Evolutionary conservation across 1,140 invertebrate species (phyloP), one percentile per base, ranked within the genome.

Genomic region (Meloidogyne hapla): DNA sequence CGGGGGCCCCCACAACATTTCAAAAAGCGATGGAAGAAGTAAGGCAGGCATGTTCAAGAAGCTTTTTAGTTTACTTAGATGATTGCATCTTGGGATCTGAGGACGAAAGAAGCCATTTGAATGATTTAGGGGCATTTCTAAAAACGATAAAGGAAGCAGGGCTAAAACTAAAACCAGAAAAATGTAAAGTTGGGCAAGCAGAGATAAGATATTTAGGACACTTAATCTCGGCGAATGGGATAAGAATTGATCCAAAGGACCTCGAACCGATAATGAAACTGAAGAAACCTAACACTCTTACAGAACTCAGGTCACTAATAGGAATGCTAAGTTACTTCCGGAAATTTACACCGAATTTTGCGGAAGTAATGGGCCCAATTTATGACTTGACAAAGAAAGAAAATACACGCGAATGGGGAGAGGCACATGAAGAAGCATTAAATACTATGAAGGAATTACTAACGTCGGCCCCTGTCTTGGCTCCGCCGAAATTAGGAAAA

Each of bases 41-140:
- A 0, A 75, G 65, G 8, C 75, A 65, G 0, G 61, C 18, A 21
- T 62, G 38, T 5, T 67, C 15, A 0, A 42, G 71, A 1, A 73
- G 23, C 2, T 76, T 76, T 48, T 25, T 77, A 8, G 76, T 77
- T 6, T 77, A 77, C 26, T 56, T 77, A 15, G 76, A 77, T 45
- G 76, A 77, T 10, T 26, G 48, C 10, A 21, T 77, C 5, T 10
- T 77, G 2, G 62, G 42, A n/a, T 21, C 18, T 0, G 13, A 12
- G 8, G 56, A 56, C 12, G 71, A 77, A 12, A 28, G 18, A 0
- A 18, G 33, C 10, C 70, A 75, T 42, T 25, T 77, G 9, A n/a
- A 12, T 2, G 73, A 76, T 38, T n/a, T 77, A 1, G 23, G 77
- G 6, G 12, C 2, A 0, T 67, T 77, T 15, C 2, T 77, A 1